phyloP scores from a whole-genome alignment of 1,140 invertebrate genomes.

The Batillaria attramentaria region DNA sequence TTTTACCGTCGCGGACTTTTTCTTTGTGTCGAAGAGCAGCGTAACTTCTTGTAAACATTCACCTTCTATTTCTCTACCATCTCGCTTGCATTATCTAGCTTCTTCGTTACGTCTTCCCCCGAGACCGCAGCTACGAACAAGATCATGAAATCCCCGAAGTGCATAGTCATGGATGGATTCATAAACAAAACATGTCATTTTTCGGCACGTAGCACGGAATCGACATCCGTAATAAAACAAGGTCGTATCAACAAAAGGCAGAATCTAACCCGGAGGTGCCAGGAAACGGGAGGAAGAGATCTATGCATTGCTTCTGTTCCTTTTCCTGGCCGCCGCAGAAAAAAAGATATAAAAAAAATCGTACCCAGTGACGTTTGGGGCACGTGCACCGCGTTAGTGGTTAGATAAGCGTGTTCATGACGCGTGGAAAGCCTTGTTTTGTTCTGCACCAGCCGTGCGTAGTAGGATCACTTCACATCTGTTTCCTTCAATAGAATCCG shows the following conservation, averaged over 20 bases:
- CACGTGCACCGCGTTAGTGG: constrained; percentile 7
- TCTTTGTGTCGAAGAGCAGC: too few species aligned
- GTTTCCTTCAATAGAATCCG: too few species aligned
- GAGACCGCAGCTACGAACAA: not conserved
- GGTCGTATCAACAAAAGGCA: too few species aligned
- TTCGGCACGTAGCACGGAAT: not conserved
- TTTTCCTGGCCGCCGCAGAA: too few species aligned
- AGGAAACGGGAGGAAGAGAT: not conserved
- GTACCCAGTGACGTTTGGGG: not conserved
- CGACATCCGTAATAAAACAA: not conserved
- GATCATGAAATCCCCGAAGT: not conserved
- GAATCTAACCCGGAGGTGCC: not conserved
- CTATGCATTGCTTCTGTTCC: too few species aligned
- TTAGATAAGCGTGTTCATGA: constrained; percentile 5
- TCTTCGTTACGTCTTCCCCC: too few species aligned
- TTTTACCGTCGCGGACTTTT: too few species aligned
- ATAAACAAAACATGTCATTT: constrained; percentile 2
- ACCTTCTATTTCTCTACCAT: too few species aligned
- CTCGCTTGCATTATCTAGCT: too few species aligned
- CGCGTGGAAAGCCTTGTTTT: not conserved
- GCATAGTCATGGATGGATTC: not conserved
- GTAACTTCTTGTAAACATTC: too few species aligned
- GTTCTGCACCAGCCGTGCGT: not conserved
- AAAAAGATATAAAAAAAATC: too few species aligned
- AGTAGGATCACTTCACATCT: too few species aligned